These are phyloP conservation scores for Petrosia ficiformis DNA, from an alignment of 37 sponge, comb jelly and placozoan species.

Conservation along the genomic window DNA sequence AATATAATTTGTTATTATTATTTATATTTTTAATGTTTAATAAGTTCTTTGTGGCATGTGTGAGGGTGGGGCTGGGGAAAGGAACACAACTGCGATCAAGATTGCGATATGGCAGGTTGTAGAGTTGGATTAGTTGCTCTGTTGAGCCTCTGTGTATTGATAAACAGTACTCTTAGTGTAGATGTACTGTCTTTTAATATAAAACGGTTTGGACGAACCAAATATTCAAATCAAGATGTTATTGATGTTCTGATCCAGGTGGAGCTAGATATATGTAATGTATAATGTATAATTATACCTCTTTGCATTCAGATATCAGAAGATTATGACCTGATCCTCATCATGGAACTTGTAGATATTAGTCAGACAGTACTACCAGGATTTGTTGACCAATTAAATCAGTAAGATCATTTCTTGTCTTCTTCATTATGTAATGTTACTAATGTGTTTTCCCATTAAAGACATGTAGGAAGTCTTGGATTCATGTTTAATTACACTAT, in stretches of 20 bases:
- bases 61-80: too few species aligned
- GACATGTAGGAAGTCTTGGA: not conserved
- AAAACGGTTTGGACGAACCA: constrained; percentile 75
- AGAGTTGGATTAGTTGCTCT: too few species aligned
- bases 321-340: constrained; percentile 82
- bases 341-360: constrained; percentile 83
- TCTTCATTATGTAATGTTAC: too few species aligned
- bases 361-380: constrained; percentile 51
- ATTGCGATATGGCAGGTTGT: too few species aligned
- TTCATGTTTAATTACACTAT: constrained; percentile 32
- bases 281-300: not conserved
- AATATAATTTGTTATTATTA: too few species aligned
- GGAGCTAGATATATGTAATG: not conserved
- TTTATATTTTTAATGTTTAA: too few species aligned
- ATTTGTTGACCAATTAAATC: constrained; percentile 61
- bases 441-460: too few species aligned
- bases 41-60: too few species aligned
- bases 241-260: constrained; percentile 52
- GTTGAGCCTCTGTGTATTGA: not conserved
- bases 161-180: constrained; percentile 5
- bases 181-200: constrained; percentile 86
- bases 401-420: constrained; percentile 18
- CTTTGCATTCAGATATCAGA: constrained; percentile 59
- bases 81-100: too few species aligned
- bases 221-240: constrained; percentile 53